phyloP scores from a whole-genome alignment of 2,888 invertebrate species.

The Azorinus chamasolen region DNA sequence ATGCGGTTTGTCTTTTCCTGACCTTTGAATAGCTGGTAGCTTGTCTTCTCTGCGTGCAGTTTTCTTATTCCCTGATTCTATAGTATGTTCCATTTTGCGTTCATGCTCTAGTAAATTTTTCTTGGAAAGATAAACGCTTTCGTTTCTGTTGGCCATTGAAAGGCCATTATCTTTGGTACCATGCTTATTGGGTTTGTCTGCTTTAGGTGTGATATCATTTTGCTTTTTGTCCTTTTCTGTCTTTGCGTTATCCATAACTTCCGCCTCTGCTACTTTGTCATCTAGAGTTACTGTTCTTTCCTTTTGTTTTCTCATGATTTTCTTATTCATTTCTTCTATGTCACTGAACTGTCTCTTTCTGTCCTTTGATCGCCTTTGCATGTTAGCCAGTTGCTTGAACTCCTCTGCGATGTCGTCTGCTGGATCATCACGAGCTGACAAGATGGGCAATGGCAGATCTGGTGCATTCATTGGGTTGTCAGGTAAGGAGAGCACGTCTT shows the following conservation, averaged over 20 bases:
- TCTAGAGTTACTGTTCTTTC: no score
- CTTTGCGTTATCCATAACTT: no score
- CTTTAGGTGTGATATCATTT: no score
- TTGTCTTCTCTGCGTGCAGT: no score
- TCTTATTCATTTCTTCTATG: constrained; percentile 1
- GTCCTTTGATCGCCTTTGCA: constrained; percentile 6
- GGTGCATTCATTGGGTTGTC: no score
- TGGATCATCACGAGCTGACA: neutral
- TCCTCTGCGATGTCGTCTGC: neutral
- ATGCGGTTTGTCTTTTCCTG: neutral
- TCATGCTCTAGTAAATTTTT: constrained; percentile 38
- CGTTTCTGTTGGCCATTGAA: neutral
- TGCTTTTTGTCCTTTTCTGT: no score
- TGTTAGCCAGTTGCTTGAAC: constrained; percentile 8
- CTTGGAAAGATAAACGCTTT: constrained; percentile 28
- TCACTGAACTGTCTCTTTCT: neutral
- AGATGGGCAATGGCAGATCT: no score
- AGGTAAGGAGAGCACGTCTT: constrained; percentile 30
- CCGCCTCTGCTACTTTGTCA: no score
- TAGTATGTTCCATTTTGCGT: constrained; percentile 13
- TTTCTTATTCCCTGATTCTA: constrained; percentile 1
- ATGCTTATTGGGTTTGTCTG: no score
- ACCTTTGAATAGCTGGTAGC: no score
- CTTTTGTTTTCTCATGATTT: no score
- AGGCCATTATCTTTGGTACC: no score